Base-by-base conservation (phyloP, 2,113 vertebrate genomes). In the Xenopus tropicalis region DNA sequence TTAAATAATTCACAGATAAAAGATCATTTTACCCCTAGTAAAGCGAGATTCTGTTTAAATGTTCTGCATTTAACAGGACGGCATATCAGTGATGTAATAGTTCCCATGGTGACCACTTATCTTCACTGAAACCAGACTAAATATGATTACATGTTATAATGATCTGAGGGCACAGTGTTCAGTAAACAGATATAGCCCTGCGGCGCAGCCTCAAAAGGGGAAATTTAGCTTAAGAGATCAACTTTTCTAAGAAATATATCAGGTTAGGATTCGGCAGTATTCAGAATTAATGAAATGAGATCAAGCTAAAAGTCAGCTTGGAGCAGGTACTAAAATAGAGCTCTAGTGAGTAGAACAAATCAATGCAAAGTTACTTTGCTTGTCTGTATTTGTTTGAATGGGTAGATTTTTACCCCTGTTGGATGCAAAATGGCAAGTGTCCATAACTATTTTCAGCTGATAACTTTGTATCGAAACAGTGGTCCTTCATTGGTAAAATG, bases 81-180 rank as follows among this genome's bases (percentile, higher is more conserved):
- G 20, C 10, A 21, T 67, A 69, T 76, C 61, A 63, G 37, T 76
- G 73, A 69, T 76, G 73, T 54, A 69, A 76, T 63, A 14, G 73
- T 76, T 69, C 66, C 73, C 73, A 76, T 69, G 73, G 73, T 22
- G 61, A 74, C 37, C 19, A 14, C 58, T 69, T 76, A 76, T 69
- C 73, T 69, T 76, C 42, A 69, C 57, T 63, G 52, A 76, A 76
- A 76, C 58, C 69, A 76, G 73, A 76, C 73, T 76, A 76, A 76
- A 76, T 76, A 76, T 66, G 73, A 76, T 76, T 76, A 76, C 44
- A 66, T 76, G 73, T 76, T 51, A 56, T 67, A 67, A 69, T 63
- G 73, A 76, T 76, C 73, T 43, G 59, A 76, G 66, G 73, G 66
- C 73, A 76, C 9, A 25, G 51, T 69, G 73, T 57, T 56, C 66